Conservation (phyloP, 1,140 invertebrate species). For the Macrobrachium rosenbergii region DNA sequence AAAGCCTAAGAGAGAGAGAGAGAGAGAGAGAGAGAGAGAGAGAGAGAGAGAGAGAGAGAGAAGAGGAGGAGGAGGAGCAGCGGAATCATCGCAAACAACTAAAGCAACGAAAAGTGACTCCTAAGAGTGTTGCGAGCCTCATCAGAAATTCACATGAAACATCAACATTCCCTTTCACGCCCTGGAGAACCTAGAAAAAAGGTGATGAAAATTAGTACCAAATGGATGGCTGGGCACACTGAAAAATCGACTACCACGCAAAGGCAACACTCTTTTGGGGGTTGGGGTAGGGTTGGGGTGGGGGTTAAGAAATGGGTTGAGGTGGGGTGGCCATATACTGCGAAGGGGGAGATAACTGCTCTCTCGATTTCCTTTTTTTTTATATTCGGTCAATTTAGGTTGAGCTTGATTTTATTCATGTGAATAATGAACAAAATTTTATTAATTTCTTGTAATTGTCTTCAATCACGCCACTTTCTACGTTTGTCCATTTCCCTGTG, state of each 20-base stretch:
- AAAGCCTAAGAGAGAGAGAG: too few species aligned
- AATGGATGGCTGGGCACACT: constrained; percentile 27
- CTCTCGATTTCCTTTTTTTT: not conserved
- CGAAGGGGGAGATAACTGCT: not conserved
- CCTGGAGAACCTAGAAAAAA: constrained; percentile 11
- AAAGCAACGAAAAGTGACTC: too few species aligned
- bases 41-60: too few species aligned
- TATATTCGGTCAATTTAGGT: not conserved
- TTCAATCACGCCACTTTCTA: too few species aligned
- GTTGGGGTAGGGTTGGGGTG: not conserved
- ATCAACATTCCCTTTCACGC: constrained; percentile 23
- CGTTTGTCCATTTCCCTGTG: too few species aligned
- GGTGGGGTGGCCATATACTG: not conserved
- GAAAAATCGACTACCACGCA: constrained; percentile 25
- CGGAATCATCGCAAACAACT: not conserved
- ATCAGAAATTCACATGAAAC: constrained; percentile 40
- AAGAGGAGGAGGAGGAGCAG: too few species aligned
- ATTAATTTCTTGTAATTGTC: too few species aligned
- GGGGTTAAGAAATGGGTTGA: not conserved
- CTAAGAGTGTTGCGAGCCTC: not conserved
- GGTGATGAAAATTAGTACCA: constrained; percentile 23
- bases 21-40: too few species aligned
- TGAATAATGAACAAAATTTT: too few species aligned
- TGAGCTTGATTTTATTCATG: too few species aligned
- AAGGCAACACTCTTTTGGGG: constrained; percentile 4